phyloP scores from a whole-genome alignment of 2,888 invertebrate genomes.

The Physocephala rufipes region DNA sequence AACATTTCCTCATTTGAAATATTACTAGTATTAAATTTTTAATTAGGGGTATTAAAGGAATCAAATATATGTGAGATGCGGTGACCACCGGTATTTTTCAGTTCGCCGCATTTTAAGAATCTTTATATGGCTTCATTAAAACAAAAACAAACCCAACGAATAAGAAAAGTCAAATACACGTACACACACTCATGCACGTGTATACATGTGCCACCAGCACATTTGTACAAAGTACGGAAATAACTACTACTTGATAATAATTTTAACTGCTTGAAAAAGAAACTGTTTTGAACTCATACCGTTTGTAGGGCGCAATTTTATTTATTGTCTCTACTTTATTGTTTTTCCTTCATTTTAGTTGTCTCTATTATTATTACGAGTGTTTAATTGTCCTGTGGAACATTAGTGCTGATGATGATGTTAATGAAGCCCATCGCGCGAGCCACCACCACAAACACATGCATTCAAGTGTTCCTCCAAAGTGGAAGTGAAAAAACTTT shows the following conservation, averaged over 20 bases:
- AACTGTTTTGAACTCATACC: neutral
- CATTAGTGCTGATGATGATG: neutral
- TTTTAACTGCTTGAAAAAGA: slow-evolving; percentile 38
- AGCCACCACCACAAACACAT: slow-evolving; percentile 23
- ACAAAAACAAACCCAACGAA: no score
- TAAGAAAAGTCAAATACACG: neutral
- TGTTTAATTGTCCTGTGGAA: slow-evolving; percentile 32
- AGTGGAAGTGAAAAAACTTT: slow-evolving; percentile 22
- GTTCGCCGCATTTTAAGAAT: neutral
- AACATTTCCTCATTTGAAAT: slow-evolving; percentile 19
- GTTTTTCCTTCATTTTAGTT: neutral
- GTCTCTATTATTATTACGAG: slow-evolving; percentile 1
- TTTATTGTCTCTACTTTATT: slow-evolving; percentile 8
- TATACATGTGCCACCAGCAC: neutral
- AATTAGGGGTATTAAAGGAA: slow-evolving; percentile 33
- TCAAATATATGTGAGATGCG: slow-evolving; percentile 19
- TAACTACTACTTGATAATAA: slow-evolving; percentile 6
- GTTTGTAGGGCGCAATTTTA: slow-evolving; percentile 18
- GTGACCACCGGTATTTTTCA: neutral
- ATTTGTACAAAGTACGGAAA: no score
- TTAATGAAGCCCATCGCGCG: slow-evolving; percentile 16
- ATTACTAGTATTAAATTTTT: slow-evolving; percentile 25
- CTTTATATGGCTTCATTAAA: slow-evolving; percentile 10
- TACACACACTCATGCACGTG: neutral
- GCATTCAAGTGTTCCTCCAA: slow-evolving; percentile 18